A percentile compares a stretch with the other conserved stretches of the same genome.
Evolutionary conservation across 2,888 invertebrate species (phyloP).

Genomic region (Dicycla oo): DNA sequence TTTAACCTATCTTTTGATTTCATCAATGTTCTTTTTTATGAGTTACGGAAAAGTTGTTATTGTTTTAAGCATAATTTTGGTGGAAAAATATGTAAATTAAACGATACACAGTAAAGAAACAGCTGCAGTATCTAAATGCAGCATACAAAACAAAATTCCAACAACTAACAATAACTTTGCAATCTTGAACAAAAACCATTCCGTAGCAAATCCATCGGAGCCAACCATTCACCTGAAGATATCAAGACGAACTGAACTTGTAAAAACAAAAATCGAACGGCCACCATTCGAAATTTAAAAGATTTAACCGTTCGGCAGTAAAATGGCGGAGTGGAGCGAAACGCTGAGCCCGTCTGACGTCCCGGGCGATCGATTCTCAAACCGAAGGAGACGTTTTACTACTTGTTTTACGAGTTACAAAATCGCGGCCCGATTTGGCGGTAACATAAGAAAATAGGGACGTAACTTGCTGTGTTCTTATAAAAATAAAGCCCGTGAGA

Average conservation of each 20-base stretch:
- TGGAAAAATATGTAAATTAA: not conserved
- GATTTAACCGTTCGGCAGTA: constrained; percentile 73
- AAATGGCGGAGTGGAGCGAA: constrained; percentile 69
- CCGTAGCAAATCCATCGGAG: constrained; percentile 30
- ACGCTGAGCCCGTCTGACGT: constrained; percentile 69
- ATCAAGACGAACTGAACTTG: constrained; percentile 63
- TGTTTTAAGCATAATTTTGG: constrained; percentile 46
- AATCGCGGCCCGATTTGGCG: constrained; percentile 77
- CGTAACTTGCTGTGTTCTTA: constrained; percentile 70
- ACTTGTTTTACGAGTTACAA: constrained; percentile 81
- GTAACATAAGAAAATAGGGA: constrained; percentile 68
- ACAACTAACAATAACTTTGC: constrained; percentile 6
- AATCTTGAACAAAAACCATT: constrained; percentile 41
- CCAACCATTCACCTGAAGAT: constrained; percentile 56
- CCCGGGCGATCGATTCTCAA: constrained; percentile 78
- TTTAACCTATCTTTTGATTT: constrained; percentile 79
- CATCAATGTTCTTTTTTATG: constrained; percentile 73
- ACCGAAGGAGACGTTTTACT: constrained; percentile 80
- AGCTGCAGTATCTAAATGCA: not conserved
- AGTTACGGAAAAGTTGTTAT: constrained; percentile 60
- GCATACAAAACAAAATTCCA: not conserved
- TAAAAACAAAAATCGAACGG: constrained; percentile 67
- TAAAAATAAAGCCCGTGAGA: constrained; percentile 79
- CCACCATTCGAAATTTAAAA: constrained; percentile 79
- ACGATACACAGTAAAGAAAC: not conserved